Evolutionary conservation across 2,888 invertebrate species (phyloP).

Genomic region (Cabera pusaria): DNA sequence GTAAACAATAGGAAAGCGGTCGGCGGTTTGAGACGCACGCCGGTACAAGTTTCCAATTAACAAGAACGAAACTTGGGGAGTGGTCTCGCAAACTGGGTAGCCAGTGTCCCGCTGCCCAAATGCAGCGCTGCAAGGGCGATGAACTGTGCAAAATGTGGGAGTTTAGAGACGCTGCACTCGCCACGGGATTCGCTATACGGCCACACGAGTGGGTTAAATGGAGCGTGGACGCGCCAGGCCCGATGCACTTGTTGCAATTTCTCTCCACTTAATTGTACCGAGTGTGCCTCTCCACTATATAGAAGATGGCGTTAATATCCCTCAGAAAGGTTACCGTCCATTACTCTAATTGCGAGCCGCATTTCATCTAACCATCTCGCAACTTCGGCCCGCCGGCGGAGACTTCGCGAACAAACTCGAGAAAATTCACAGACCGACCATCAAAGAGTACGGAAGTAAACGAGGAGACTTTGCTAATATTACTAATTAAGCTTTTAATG

Average conservation of each 20-base stretch:
- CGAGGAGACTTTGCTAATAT: constrained; percentile 74
- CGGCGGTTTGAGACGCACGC: constrained; percentile 35
- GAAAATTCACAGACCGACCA: constrained; percentile 67
- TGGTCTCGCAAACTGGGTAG: constrained; percentile 34
- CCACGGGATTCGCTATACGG: constrained; percentile 51
- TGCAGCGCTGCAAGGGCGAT: constrained; percentile 28
- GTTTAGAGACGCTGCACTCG: constrained; percentile 11
- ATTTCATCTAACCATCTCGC: constrained; percentile 76
- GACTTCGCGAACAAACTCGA: constrained; percentile 69
- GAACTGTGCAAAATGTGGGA: constrained; percentile 33
- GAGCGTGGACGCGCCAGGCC: constrained; percentile 65
- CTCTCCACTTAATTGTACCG: constrained; percentile 69
- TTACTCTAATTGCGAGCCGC: constrained; percentile 80
- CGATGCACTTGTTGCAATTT: constrained; percentile 79
- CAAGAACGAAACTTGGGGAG: constrained; percentile 44
- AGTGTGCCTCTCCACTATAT: constrained; percentile 69
- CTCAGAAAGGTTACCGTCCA: constrained; percentile 71
- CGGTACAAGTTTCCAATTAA: constrained; percentile 57
- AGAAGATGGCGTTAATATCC: constrained; percentile 74
- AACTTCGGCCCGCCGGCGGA: constrained; percentile 65
- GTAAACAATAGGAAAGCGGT: constrained; percentile 54
- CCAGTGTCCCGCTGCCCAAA: constrained; percentile 26
- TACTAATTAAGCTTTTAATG: constrained; percentile 81
- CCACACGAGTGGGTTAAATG: constrained; percentile 72
- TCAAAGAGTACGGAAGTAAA: constrained; percentile 71